Evolutionary conservation across 2,888 invertebrate genomes (phyloP), one percentile per base, ranked within the genome.

Genomic region (Drosophila prostipennis): DNA sequence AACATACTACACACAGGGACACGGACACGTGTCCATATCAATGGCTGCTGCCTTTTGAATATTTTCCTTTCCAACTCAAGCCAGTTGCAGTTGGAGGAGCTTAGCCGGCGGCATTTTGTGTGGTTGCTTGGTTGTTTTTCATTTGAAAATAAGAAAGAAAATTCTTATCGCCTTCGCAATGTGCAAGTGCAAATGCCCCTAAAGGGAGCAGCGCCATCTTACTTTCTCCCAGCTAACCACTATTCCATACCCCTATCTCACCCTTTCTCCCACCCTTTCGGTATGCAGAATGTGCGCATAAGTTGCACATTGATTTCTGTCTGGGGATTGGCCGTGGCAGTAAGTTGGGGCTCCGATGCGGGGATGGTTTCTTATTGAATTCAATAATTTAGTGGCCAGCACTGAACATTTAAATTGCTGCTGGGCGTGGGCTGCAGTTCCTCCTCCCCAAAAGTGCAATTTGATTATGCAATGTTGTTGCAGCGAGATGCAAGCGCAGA

Each of bases 241-340:
- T 16, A 14, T 11, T 11, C 19, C 14, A 11, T 5, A n/a, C 6
- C 34, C 39, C 34, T 39, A 8, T 32, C 19, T 2, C 19, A 19
- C 2, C 19, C 19, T n/a, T n/a, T 29, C 6, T 4, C 34, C 11
- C 46, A 13, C 14, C 53, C 60, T 63, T 46, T 42, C 48, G 37
- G 51, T 45, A 79, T 77, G 67, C 57, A 72, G 72, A 73, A 80
- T 74, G 79, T 76, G 80, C 80, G 77, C 87, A 86, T 83, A 86
- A 88, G 78, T 86, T 83, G 76, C 79, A 80, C 86, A 86, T 86
- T 86, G 85, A 86, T 88, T 86, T 80, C 85, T 72, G 78, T 76
- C 78, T 74, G 86, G 79, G 85, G 69, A 73, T 70, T 73, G 68
- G 67, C 42, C 56, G 49, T 45, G 55, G 49, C 23, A 43, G 57